These are phyloP conservation scores for Ptilorrhoa leucosticta DNA, from an alignment of 2,113 vertebrate genomes.

Conservation along the genomic window DNA sequence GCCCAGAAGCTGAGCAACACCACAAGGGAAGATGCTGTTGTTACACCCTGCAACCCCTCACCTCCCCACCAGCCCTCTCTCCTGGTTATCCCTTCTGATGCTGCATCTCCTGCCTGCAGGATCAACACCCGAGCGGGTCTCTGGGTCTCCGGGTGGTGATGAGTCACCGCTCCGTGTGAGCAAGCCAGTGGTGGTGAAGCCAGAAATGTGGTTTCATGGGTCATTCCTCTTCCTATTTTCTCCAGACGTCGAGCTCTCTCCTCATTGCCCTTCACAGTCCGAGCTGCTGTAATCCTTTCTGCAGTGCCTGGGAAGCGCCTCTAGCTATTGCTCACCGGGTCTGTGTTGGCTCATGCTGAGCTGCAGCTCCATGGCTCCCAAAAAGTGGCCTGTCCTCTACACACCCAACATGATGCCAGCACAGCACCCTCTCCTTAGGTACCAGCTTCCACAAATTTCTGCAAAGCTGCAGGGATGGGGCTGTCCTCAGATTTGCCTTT, in stretches of 20 bases:
- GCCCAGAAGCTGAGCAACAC: background rate
- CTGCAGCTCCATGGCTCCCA: background rate
- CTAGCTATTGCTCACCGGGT: rapidly evolving
- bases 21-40: background rate
- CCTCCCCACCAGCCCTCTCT: background rate
- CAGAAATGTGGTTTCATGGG: background rate
- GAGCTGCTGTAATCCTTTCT: background rate
- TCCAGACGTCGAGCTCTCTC: background rate
- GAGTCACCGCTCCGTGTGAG: rapidly evolving
- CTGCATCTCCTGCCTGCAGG: background rate
- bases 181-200: background rate
- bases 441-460: background rate
- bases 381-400: background rate
- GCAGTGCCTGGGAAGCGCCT: background rate
- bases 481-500: background rate
- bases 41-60: background rate
- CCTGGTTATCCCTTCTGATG: background rate
- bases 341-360: rapidly evolving
- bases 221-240: background rate
- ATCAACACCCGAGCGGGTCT: background rate
- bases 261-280: background rate
- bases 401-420: rapidly evolving
- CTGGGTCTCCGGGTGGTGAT: rapidly evolving
- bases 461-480: background rate
- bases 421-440: background rate